A percentile compares a stretch with the other conserved stretches of the same genome.
phyloP scores from a whole-genome alignment of 2,113 vertebrate genomes.

The Tiliqua scincoides region DNA sequence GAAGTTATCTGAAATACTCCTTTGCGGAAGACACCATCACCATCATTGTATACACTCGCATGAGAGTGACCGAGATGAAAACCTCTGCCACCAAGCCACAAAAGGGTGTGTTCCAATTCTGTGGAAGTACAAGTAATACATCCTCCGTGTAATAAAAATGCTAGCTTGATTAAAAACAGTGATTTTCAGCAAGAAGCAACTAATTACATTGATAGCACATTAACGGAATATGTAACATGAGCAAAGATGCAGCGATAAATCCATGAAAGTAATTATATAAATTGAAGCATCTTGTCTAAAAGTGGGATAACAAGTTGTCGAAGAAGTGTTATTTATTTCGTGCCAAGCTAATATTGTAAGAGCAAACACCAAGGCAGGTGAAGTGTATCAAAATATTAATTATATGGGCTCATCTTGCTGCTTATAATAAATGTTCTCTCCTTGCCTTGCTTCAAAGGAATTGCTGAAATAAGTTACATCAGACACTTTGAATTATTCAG shows the following conservation, averaged over 20 bases:
- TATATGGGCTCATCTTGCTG: constrained; percentile 54
- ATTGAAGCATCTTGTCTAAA: constrained; percentile 62
- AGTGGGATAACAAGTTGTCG: constrained; percentile 53
- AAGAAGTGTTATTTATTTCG: constrained; percentile 64
- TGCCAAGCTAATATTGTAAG: constrained; percentile 56
- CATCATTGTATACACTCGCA: neutral
- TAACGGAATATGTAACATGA: constrained; percentile 40
- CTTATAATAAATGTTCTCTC: constrained; percentile 41
- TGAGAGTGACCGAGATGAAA: neutral
- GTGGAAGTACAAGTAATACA: constrained; percentile 8
- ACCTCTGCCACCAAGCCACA: neutral
- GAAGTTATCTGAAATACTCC: neutral
- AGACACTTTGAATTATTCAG: constrained; percentile 56
- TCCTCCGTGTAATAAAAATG: constrained; percentile 33
- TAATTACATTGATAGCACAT: constrained; percentile 60
- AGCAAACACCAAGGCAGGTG: constrained; percentile 65
- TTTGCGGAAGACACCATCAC: neutral
- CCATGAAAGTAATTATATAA: constrained; percentile 62
- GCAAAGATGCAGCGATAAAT: constrained; percentile 52
- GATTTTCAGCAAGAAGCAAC: constrained; percentile 41
- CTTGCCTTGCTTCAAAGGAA: constrained; percentile 44
- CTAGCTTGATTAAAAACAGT: constrained; percentile 50
- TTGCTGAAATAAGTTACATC: constrained; percentile 48
- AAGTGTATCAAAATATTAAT: constrained; percentile 71
- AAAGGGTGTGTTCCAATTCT: constrained; percentile 39